Percentiles rank a stretch among this genome's conserved stretches.
Evolutionary conservation across 2,888 invertebrate genomes (phyloP).

Genomic region (Halictus ligatus): DNA sequence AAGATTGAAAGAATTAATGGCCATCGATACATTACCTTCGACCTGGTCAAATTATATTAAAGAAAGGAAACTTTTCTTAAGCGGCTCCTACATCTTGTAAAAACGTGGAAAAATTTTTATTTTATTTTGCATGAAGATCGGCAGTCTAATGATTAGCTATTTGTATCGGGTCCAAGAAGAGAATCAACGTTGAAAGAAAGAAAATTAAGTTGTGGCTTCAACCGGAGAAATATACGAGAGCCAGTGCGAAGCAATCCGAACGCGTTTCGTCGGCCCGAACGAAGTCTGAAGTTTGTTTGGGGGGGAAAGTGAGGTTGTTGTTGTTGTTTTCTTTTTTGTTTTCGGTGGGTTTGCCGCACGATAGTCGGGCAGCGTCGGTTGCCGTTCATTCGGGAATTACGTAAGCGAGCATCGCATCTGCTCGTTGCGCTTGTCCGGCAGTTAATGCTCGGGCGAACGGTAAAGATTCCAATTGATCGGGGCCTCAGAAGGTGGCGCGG

Average conservation of each 20-base stretch:
- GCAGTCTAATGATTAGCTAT: too few species aligned
- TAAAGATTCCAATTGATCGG: constrained; percentile 66
- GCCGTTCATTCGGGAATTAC: constrained; percentile 63
- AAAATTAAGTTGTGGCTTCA: too few species aligned
- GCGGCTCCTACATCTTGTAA: not conserved
- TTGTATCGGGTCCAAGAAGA: not conserved
- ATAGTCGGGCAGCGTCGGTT: not conserved
- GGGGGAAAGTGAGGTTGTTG: constrained; percentile 35
- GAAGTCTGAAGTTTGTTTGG: constrained; percentile 4
- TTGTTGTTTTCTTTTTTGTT: not conserved
- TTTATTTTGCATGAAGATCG: not conserved
- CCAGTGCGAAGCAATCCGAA: not conserved
- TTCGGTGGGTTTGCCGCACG: constrained; percentile 5
- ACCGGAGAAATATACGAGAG: not conserved
- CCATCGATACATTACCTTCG: too few species aligned
- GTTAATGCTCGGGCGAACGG: constrained; percentile 62
- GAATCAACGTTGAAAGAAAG: not conserved
- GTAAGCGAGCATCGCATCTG: constrained; percentile 60
- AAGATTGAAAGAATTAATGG: too few species aligned
- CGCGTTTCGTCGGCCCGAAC: not conserved
- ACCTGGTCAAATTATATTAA: too few species aligned
- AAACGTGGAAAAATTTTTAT: too few species aligned
- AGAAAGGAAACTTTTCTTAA: too few species aligned
- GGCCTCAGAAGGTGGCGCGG: constrained; percentile 57
- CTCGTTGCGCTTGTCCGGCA: constrained; percentile 63